Percentiles rank a stretch among this genome's conserved stretches.
phyloP scores from a whole-genome alignment of 2,888 invertebrate species.

The Drosophila barbarae region DNA sequence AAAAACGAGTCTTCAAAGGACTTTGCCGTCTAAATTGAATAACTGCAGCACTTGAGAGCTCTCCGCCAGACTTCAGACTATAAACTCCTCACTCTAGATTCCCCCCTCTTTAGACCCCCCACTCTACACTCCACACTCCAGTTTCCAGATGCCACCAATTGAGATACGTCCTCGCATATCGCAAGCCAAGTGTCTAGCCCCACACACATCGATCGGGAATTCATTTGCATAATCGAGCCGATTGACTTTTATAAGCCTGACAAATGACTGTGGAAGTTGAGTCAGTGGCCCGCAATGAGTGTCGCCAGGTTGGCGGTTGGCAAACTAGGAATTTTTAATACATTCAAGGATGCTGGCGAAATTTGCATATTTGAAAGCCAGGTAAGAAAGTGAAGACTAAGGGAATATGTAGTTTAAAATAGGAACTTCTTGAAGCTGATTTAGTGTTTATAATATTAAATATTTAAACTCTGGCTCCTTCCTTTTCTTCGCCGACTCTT shows the following conservation, averaged over 20 bases:
- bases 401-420: background rate
- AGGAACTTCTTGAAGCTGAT: background rate
- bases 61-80: conserved; percentile 2
- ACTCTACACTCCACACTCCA: too few relatives aligned
- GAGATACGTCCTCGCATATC: conserved; percentile 23
- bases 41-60: conserved; percentile 2
- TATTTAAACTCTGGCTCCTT: too few relatives aligned
- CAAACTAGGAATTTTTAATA: conserved; percentile 16
- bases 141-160: conserved; percentile 10
- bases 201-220: conserved; percentile 22
- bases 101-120: background rate
- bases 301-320: conserved; percentile 12
- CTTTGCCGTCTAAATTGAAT: conserved; percentile 20
- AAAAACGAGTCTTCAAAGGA: conserved; percentile 38
- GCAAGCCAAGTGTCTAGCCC: conserved; percentile 25
- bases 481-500: too few relatives aligned
- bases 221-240: conserved; percentile 43
- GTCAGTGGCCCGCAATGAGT: conserved; percentile 39
- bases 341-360: conserved; percentile 14
- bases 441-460: background rate
- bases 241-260: conserved; percentile 63
- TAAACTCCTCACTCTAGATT: background rate
- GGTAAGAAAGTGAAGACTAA: conserved; percentile 14
- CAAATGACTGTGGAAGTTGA: conserved; percentile 55
- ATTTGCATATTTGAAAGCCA: conserved; percentile 18